A percentile compares a stretch with the other conserved stretches of the same genome.
Conservation (phyloP, 92 coral and sea anemone species). For the Hydrozoanthus gracilis region DNA sequence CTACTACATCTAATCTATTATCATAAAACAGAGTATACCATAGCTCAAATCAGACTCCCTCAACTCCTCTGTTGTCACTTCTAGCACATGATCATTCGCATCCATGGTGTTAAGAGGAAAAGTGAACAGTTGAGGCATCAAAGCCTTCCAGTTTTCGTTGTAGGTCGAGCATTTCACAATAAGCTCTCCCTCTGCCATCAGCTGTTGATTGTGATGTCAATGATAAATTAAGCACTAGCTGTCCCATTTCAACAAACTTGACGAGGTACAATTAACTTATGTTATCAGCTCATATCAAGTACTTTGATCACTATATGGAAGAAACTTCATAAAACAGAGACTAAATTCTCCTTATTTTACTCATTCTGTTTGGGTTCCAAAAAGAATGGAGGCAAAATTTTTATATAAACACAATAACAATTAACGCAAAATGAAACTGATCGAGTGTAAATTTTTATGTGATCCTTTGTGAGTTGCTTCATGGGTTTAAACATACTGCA, state of each 20-base stretch:
- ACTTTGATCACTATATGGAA: no score
- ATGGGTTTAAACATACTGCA: no score
- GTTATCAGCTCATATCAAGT: no score
- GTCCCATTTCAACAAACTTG: slow-evolving; percentile 1
- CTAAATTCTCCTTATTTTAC: no score
- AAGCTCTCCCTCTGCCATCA: slow-evolving; percentile 5
- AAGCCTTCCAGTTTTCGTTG: slow-evolving; percentile 2
- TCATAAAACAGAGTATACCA: slow-evolving; percentile 3
- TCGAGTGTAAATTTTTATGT: no score
- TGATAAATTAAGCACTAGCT: slow-evolving; percentile 9
- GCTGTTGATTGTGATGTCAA: slow-evolving; percentile 17
- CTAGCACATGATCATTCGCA: neutral
- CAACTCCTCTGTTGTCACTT: neutral
- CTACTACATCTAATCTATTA: neutral
- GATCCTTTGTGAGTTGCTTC: no score
- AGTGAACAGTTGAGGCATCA: slow-evolving; percentile 14
- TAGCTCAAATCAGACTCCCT: slow-evolving; percentile 11
- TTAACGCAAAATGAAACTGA: no score
- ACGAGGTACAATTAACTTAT: neutral
- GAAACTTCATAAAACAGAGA: no score
- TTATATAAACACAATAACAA: no score
- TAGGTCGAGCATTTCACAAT: neutral
- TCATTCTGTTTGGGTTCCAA: no score
- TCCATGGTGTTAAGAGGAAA: slow-evolving; percentile 7
- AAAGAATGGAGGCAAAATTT: no score